Conservation (phyloP, 2,888 invertebrate species). For the Orthosia gracilis region DNA sequence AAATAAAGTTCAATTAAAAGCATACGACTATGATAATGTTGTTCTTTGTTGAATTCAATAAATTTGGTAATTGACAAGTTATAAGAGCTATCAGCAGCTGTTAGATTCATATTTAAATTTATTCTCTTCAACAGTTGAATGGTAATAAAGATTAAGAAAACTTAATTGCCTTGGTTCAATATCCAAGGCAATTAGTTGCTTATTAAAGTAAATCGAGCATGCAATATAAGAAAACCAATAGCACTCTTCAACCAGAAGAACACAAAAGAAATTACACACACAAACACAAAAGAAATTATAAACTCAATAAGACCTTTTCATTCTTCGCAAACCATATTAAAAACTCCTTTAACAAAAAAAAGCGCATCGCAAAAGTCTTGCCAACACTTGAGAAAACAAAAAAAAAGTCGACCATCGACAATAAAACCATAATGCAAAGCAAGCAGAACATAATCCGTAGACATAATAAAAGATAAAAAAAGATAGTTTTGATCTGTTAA, state of each 20-base stretch:
- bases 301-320: slow-evolving; percentile 24
- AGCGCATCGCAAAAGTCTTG: slow-evolving; percentile 44
- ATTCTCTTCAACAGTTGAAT: not conserved
- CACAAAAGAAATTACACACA: slow-evolving; percentile 14
- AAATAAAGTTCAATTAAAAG: too few relatives aligned
- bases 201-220: slow-evolving; percentile 46
- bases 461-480: slow-evolving; percentile 66
- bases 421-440: slow-evolving; percentile 67
- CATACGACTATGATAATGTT: too few relatives aligned
- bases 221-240: slow-evolving; percentile 19
- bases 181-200: slow-evolving; percentile 13
- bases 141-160: not conserved
- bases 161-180: not conserved
- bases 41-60: not conserved
- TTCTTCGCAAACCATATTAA: slow-evolving; percentile 33
- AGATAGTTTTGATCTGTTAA: slow-evolving; percentile 71
- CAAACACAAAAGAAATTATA: slow-evolving; percentile 40
- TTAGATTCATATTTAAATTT: not conserved
- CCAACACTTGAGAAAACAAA: slow-evolving; percentile 71
- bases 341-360: slow-evolving; percentile 31
- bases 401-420: slow-evolving; percentile 58
- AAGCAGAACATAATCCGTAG: slow-evolving; percentile 66
- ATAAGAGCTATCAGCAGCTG: not conserved
- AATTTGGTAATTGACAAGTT: too few relatives aligned
- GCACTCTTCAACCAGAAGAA: not conserved